Base-by-base conservation (phyloP, 2,797 vertebrate genomes). In the Carapus acus region DNA sequence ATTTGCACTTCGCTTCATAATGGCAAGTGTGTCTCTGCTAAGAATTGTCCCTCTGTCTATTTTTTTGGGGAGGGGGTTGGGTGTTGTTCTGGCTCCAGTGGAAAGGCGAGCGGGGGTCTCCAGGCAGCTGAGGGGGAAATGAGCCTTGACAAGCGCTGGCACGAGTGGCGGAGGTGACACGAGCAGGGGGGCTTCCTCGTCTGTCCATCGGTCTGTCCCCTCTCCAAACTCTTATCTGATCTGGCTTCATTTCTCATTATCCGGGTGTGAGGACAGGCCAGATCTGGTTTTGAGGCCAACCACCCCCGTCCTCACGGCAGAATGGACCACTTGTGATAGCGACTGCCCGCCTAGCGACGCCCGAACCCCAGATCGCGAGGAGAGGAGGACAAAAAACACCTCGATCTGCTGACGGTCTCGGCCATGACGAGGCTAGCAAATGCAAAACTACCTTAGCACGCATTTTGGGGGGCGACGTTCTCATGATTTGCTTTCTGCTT, bases 221-320 rank as follows among this genome's bases (percentile, higher is more conserved):
- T 24, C 63, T 76, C 24, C 49, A 45, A 59, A 61, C 66, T 63
- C 76, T 87, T 88, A 88, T 88, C 87, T 86, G 88, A 88, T 88
- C 68, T 62, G 65, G 79, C 83, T 83, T 88, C 84, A 73, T 79
- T 80, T 80, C 74, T 78, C 76, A 82, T 88, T 85, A 86, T 59
- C 47, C 31, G 51, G 62, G 70, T 58, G 78, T 79, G 79, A 83
- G 64, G 36, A 76, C 54, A 67, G 51, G 45, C 51, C 55, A 58
- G 61, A 51, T 43, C 36, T 56, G n/a, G 43, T 64, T 67, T 67
- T 64, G 51, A 58, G 61, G 56, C 36, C 41, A 9, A 14, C 61
- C 59, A 40, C 53, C 54, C 37, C 43, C 24, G 34, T 34, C 37
- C 45, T 58, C 50, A 17, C 21, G 43, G 70, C 55, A 76, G 63